These are phyloP conservation scores for Aegithalos caudatus DNA, from an alignment of 2,113 vertebrate genomes.

Conservation along the genomic window DNA sequence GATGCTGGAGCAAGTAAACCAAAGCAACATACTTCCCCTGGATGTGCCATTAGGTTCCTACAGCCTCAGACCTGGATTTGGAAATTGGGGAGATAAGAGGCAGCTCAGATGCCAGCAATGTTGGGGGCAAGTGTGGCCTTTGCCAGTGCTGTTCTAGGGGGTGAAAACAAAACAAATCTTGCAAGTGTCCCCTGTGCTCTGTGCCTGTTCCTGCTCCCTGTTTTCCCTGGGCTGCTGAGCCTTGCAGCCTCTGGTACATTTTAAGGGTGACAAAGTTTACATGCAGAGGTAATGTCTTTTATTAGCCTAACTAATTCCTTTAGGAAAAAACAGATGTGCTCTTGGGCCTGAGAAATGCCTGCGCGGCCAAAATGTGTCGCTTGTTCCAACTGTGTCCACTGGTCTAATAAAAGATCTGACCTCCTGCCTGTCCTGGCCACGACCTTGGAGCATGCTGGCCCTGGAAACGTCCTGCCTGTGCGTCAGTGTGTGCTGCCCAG, in stretches of 20 bases:
- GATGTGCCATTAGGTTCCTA: not conserved
- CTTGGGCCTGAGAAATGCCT: not conserved
- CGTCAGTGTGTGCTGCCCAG: not conserved
- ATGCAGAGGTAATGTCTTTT: slow-evolving; percentile 28
- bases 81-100: not conserved
- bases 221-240: not conserved
- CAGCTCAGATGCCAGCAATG: not conserved
- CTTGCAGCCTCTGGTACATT: not conserved
- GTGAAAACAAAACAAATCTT: not conserved
- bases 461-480: not conserved
- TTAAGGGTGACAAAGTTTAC: slow-evolving; percentile 21
- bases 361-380: not conserved
- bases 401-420: slow-evolving; percentile 53
- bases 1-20: not conserved
- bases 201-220: not conserved
- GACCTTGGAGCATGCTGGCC: slow-evolving; percentile 6
- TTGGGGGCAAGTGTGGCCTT: not conserved
- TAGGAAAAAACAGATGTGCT: slow-evolving; percentile 34
- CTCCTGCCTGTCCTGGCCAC: not conserved
- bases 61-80: not conserved
- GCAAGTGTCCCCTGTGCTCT: not conserved
- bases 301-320: slow-evolving; percentile 52
- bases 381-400: not conserved
- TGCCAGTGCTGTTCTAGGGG: not conserved
- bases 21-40: not conserved